A percentile compares a stretch with the other conserved stretches of the same genome.
These are phyloP conservation scores for Synergus itoensis DNA, from an alignment of 2,888 invertebrate species.

Conservation along the genomic window DNA sequence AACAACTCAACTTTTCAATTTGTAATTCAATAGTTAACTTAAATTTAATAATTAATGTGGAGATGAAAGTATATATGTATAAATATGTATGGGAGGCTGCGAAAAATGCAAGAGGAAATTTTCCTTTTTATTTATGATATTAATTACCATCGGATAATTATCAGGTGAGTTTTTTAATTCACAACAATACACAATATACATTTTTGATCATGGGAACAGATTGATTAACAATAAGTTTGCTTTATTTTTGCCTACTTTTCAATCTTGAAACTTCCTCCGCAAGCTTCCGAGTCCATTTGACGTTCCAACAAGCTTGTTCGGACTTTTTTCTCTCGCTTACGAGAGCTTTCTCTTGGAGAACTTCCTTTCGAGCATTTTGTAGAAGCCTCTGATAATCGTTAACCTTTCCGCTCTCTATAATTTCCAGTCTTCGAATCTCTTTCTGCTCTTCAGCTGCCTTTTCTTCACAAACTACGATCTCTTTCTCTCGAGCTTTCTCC, in stretches of 20 bases:
- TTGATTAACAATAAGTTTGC: not conserved
- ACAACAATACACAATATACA: not conserved
- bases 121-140: not conserved
- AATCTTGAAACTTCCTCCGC: constrained; percentile 8
- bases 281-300: constrained; percentile 3
- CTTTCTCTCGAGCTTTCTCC: not conserved
- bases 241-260: constrained; percentile 11
- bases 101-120: not conserved
- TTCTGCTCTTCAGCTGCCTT: not conserved
- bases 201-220: not conserved
- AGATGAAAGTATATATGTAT: too few species aligned
- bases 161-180: not conserved
- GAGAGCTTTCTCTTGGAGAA: not conserved
- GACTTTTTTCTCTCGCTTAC: not conserved
- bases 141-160: constrained; percentile 2
- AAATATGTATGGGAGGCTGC: too few species aligned
- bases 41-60: too few species aligned
- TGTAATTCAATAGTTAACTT: too few species aligned
- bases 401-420: not conserved
- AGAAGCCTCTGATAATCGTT: constrained; percentile 6
- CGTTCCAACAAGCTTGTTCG: constrained; percentile 9
- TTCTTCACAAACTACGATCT: not conserved
- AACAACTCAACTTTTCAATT: too few species aligned
- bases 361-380: not conserved
- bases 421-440: not conserved